These are phyloP conservation scores for Euzetes globulus DNA, from an alignment of 2,888 invertebrate species.

Conservation along the genomic window DNA sequence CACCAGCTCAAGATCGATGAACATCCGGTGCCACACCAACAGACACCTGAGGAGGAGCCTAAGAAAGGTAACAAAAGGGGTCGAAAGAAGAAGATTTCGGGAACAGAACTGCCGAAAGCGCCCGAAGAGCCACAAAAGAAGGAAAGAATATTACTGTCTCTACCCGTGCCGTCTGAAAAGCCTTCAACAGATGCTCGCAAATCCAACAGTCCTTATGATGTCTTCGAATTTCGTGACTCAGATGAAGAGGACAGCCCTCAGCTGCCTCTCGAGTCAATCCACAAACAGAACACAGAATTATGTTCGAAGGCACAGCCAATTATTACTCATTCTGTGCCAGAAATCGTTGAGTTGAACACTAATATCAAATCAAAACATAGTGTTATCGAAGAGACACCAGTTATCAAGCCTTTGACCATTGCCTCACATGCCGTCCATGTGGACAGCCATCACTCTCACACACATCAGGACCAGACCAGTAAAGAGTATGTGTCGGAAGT, in stretches of 20 bases:
- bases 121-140: conserved; percentile 24
- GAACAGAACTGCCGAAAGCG: conserved; percentile 12
- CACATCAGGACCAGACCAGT: conserved; percentile 26
- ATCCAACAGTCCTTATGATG: conserved; percentile 58
- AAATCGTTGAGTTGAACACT: not conserved
- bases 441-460: not conserved
- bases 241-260: conserved; percentile 59
- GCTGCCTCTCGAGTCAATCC: conserved; percentile 32
- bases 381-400: conserved; percentile 1
- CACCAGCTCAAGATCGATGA: conserved; percentile 24
- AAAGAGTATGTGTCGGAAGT: conserved; percentile 41
- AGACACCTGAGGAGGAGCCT: conserved; percentile 41
- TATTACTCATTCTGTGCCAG: conserved; percentile 4
- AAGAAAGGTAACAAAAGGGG: conserved; percentile 27
- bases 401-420: not conserved
- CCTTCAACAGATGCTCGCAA: conserved; percentile 35
- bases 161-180: conserved; percentile 34
- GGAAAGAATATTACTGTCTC: conserved; percentile 23
- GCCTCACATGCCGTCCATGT: too few species aligned
- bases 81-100: conserved; percentile 43
- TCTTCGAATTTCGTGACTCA: conserved; percentile 84
- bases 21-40: not conserved
- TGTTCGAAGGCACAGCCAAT: not conserved
- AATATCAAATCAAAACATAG: not conserved
- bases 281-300: not conserved